These are phyloP conservation scores for Junonia oenone DNA, from an alignment of 2,888 invertebrate genomes.

Conservation along the genomic window DNA sequence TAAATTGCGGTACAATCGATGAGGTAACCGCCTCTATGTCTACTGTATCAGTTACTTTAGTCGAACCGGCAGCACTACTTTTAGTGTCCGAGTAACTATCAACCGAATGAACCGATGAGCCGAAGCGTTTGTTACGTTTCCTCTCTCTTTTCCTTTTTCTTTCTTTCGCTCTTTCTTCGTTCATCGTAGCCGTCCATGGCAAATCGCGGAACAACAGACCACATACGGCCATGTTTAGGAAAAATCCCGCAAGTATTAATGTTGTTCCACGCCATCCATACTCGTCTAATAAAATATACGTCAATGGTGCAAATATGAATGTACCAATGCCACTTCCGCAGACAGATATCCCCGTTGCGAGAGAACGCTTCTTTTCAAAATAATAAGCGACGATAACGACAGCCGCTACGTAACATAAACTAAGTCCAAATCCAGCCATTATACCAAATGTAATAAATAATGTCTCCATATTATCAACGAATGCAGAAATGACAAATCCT, in stretches of 20 bases:
- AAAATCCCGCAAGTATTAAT: conserved; percentile 88
- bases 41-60: conserved; percentile 55
- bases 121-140: conserved; percentile 76
- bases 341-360: conserved; percentile 92
- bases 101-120: conserved; percentile 84
- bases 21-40: conserved; percentile 61
- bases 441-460: conserved; percentile 91
- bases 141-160: conserved; percentile 81
- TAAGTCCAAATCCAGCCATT: conserved; percentile 90
- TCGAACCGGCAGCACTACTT: conserved; percentile 82
- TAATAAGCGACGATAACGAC: conserved; percentile 95
- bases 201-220: conserved; percentile 89
- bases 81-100: conserved; percentile 85
- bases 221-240: conserved; percentile 89
- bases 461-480: conserved; percentile 86
- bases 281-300: conserved; percentile 84
- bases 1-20: conserved; percentile 78
- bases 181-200: conserved; percentile 77
- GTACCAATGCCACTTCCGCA: conserved; percentile 94
- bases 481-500: conserved; percentile 89
- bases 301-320: conserved; percentile 90
- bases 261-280: conserved; percentile 92
- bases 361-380: conserved; percentile 89
- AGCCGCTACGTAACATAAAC: conserved; percentile 93
- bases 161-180: conserved; percentile 81